Conservation (phyloP, 2,888 invertebrate genomes). For the Caenorhabditis sp. region DNA sequence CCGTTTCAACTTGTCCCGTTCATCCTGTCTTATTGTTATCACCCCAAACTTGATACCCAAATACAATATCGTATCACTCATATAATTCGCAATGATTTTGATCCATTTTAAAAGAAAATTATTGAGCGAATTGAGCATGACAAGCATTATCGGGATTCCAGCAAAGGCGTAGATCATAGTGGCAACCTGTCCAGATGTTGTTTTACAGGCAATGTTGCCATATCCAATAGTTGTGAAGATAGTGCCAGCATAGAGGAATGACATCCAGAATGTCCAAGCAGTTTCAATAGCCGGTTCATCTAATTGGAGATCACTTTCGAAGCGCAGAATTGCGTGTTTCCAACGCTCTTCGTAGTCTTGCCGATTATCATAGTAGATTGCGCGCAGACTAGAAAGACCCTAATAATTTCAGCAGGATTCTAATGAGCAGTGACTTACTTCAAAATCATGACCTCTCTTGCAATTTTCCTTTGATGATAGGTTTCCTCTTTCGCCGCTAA, state of each 20-base stretch:
- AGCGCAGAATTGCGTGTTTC: slow-evolving; percentile 65
- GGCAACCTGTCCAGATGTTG: slow-evolving; percentile 83
- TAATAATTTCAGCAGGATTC: not conserved
- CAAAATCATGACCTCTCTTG: slow-evolving; percentile 64
- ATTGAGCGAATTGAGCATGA: slow-evolving; percentile 91
- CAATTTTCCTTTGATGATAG: slow-evolving; percentile 60
- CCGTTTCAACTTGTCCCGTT: slow-evolving; percentile 19
- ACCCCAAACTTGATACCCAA: slow-evolving; percentile 25
- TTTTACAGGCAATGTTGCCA: slow-evolving; percentile 92
- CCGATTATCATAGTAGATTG: slow-evolving; percentile 57
- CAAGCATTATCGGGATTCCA: slow-evolving; percentile 89
- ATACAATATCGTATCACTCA: slow-evolving; percentile 39
- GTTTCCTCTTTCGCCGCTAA: slow-evolving; percentile 56
- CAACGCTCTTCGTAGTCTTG: slow-evolving; percentile 60
- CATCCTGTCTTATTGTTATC: slow-evolving; percentile 22
- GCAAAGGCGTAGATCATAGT: slow-evolving; percentile 90
- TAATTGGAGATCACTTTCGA: slow-evolving; percentile 56
- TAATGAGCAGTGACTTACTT: slow-evolving; percentile 47
- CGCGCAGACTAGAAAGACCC: slow-evolving; percentile 40
- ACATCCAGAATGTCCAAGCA: slow-evolving; percentile 69
- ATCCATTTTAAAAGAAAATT: slow-evolving; percentile 78
- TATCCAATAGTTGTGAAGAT: slow-evolving; percentile 77
- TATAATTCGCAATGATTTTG: slow-evolving; percentile 30
- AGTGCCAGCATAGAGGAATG: slow-evolving; percentile 68
- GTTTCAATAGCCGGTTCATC: slow-evolving; percentile 56